Evolutionary conservation across 2,797 vertebrate genomes (phyloP), one percentile per base, ranked within the genome.

Genomic region (Manis crassicaudata): DNA sequence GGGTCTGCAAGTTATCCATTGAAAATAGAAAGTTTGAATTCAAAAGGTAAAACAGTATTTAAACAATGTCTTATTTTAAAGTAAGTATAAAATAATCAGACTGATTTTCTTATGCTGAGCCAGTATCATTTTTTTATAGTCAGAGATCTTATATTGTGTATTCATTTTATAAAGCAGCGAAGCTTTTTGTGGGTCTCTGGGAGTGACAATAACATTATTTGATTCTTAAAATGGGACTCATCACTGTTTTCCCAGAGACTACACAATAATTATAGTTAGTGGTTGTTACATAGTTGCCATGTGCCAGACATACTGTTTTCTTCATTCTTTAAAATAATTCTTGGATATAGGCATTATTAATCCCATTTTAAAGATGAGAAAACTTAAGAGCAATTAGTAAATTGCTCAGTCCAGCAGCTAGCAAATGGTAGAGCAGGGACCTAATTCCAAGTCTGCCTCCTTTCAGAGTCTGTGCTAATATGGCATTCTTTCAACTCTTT

Each of bases 31-130:
- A 92, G 17, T 60, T 90, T 83, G 77, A 92, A 35, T 96, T 83
- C 13, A 83, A 16, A 85, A 84, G 37, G 46, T 58, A 96, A 96
- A 94, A 60, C 0, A 2, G 2, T 25, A 60, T 62, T 85, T 35
- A 98, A 54, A 7, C 50, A 85, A 72, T 96, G 89, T 72, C 92
- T 95, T 93, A 92, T 92, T 94, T 91, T 46, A 81, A 81, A 70
- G 2, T 68, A 90, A 67, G 52, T 94, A 62, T 76, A 92, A 90
- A 96, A 58, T 84, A 60, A 91, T 56, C 21, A 87, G n/a, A 88
- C 29, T 67, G 20, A n/a, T 72, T 81, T 90, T 84, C 40, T 93
- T 77, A 88, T 70, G 18, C 27, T 52, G 37, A 86, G 27, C 11
- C 25, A 84, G 43, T 84, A 32, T 27, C 56, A 68, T 75, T 92